Conservation (phyloP, 2,888 invertebrate genomes). For the Drosophila melanosoma region DNA sequence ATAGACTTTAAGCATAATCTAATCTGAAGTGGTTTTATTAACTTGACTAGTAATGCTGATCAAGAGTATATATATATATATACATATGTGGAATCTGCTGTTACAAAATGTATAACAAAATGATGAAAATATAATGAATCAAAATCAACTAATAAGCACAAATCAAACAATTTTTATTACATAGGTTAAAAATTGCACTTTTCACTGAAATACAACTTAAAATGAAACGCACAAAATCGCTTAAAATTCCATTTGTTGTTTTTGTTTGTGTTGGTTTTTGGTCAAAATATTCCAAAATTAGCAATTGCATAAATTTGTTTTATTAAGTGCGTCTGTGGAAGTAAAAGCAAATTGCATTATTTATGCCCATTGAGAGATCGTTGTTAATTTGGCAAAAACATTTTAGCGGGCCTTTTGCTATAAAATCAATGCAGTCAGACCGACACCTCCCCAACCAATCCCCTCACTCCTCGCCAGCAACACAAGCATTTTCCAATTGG, state of each 20-base stretch:
- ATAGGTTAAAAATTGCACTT: neutral
- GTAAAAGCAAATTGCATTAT: constrained; percentile 43
- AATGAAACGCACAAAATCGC: constrained; percentile 10
- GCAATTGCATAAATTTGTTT: constrained; percentile 58
- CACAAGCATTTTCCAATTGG: constrained; percentile 1
- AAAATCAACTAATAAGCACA: neutral
- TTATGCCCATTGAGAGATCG: constrained; percentile 35
- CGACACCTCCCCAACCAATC: neutral
- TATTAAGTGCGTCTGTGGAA: constrained; percentile 46
- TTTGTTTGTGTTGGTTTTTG: constrained; percentile 1
- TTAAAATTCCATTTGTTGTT: constrained; percentile 16
- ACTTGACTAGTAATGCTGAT: neutral
- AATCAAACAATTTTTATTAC: too few species aligned
- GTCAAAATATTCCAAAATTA: constrained; percentile 18
- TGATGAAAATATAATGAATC: neutral
- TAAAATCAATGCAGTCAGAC: constrained; percentile 46
- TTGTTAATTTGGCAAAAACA: constrained; percentile 70
- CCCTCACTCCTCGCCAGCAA: neutral
- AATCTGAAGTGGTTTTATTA: too few species aligned
- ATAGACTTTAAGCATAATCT: neutral
- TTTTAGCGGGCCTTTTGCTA: constrained; percentile 40
- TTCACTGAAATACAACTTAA: neutral
- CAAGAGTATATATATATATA: neutral
- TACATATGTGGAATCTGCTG: too few species aligned
- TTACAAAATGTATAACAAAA: neutral